Base-by-base conservation (phyloP, 64 coral and sea anemone genomes). In the Montipora capricornis region DNA sequence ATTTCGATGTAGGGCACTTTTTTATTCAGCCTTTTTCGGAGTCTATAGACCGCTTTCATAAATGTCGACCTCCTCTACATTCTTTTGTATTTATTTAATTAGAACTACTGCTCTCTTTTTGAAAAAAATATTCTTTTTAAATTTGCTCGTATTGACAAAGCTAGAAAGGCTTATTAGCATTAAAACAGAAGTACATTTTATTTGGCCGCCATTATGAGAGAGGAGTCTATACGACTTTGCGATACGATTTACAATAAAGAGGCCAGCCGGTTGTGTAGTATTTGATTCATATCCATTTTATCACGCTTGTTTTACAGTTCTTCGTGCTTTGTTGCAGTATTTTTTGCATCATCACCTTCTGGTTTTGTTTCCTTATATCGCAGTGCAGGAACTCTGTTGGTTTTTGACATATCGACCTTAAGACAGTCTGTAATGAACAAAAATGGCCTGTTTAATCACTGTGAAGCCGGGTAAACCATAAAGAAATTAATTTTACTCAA, bases 381-480 rank as follows among this genome's bases (percentile, higher is more conserved):
- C 17, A 86, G 49, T 49, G 82, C 61, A 11, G 64, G 15, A 51
- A 86, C 82, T 19, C 44, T 19, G 45, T 86, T 86, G 0, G 5
- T 71, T 49, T 68, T 86, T 8, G 82, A 67, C 82, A 86, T 86
- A 6, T 86, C 82, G 14, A 73, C 66, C 51, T 86, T 29, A 2
- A 86, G 82, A 16, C 82, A 86, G 17, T 70, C 82, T 86, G 45
- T 24, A 22, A 12, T 4, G 11, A 19, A 14, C 45, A 51, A 86
- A 86, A 49, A 5, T 0, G 4, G 3, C 19, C 29, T 37, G 57
- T 16, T 68, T 80, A 57, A 22, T 0, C 20, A 20, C 6, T 8
- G 1, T 3, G 17, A 22, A 11, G 9, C 52, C 4, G 52, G 6
- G 5, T 5, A 55, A 16, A 16, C 14, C 14, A 64, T 57, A 8